Base-by-base conservation (phyloP, 2,113 vertebrate species). In the Salminus brasiliensis region DNA sequence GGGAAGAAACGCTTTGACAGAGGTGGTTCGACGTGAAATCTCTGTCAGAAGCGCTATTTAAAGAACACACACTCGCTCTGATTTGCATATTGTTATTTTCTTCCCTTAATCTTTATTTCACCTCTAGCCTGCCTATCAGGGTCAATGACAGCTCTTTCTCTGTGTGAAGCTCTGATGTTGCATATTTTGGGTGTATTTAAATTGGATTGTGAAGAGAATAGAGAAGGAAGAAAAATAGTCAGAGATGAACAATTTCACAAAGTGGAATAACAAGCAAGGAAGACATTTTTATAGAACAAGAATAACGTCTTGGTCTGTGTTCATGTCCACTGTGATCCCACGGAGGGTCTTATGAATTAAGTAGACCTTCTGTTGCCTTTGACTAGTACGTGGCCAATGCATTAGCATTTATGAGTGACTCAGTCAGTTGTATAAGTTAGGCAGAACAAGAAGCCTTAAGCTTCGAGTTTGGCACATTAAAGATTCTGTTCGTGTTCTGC, bases 1-100 rank as follows among this genome's bases (percentile, higher is more conserved):
- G 49, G 32, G 32, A 79, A 41, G 45, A 49, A 72, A 27, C 45
- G 43, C 45, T 79, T 78, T 79, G 68, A 53, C 77, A 63, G 68
- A 30, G 68, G 67, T 72, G 47, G 32, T 72, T 72, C 34, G 59
- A 72, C 45, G 49, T 9, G 21, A 62, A 29, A 65, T 72, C 32
- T 65, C 67, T 66, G 49, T 16, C 49, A 68, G 65, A 65, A 8
- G 36, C 29, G 45, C 45, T 65, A 72, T 79, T 72, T 72, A 39
- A 66, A 49, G 32, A 53, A 21, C 9, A 72, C 49, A 36, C 16
- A 12, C 32, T 25, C n/a, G 10, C 23, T 41, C n/a, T 23, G 49
- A 59, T 79, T 79, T 62, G 55, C 53, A 62, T 49, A 27, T 13
- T 47, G 30, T 47, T 45, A 63, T 57, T 66, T 66, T 66, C 21